Percentiles rank a stretch among this genome's conserved stretches.
These are phyloP conservation scores for Andrena fulva DNA, from an alignment of 2,888 invertebrate genomes.

Conservation along the genomic window DNA sequence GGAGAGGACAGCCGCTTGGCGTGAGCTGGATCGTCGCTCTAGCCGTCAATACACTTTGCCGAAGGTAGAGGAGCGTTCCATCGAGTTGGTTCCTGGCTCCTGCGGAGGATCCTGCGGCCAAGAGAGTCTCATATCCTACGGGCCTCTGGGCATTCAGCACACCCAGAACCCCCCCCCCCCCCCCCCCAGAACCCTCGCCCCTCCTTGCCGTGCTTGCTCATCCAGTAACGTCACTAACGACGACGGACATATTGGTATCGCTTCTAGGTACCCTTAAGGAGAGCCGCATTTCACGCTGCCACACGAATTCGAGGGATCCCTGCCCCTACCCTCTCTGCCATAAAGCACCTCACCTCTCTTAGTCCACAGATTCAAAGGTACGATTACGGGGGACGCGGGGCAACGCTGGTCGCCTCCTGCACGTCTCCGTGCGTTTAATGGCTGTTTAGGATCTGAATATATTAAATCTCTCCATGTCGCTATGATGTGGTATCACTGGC, in stretches of 20 bases:
- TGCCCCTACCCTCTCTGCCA: conserved; percentile 32
- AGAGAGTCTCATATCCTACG: conserved; percentile 78
- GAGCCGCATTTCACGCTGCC: conserved; percentile 56
- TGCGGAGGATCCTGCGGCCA: conserved; percentile 72
- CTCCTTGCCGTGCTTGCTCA: conserved; percentile 67
- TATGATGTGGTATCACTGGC: conserved; percentile 10
- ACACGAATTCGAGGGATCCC: conserved; percentile 64
- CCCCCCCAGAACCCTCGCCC: conserved; percentile 29
- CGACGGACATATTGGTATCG: conserved; percentile 74
- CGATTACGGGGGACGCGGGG: conserved; percentile 30
- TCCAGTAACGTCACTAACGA: conserved; percentile 74
- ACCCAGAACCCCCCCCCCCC: conserved; percentile 33
- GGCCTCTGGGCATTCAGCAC: conserved; percentile 75
- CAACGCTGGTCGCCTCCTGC: conserved; percentile 21
- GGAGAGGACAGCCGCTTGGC: conserved; percentile 55
- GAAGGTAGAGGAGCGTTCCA: conserved; percentile 76
- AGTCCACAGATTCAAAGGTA: conserved; percentile 57
- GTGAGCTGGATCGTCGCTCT: conserved; percentile 69
- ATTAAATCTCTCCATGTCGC: conserved; percentile 40
- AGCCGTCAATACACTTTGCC: conserved; percentile 79
- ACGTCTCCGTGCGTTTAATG: conserved; percentile 48
- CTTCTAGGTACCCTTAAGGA: conserved; percentile 67
- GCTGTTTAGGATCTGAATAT: conserved; percentile 41
- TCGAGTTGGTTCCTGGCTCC: conserved; percentile 72
- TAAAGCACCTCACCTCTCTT: conserved; percentile 37